These are phyloP conservation scores for Xenopus petersii DNA, from an alignment of 2,797 vertebrate species.

Conservation along the genomic window DNA sequence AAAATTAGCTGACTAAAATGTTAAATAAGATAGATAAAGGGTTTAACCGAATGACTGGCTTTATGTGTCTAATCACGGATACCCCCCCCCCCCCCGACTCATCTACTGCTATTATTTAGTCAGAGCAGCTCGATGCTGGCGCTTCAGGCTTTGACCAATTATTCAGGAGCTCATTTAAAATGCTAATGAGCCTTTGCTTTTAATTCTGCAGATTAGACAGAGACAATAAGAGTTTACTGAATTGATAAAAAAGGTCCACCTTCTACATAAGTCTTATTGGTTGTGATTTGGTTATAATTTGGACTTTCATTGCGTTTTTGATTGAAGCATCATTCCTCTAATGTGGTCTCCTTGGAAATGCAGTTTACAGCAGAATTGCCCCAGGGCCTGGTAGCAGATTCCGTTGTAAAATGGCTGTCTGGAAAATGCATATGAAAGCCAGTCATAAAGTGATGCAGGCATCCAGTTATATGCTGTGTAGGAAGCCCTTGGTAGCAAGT, in stretches of 20 bases:
- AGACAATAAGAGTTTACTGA: slow-evolving; percentile 35
- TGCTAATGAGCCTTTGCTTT: slow-evolving; percentile 51
- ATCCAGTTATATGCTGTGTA: slow-evolving; percentile 53
- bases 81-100: slow-evolving; percentile 16
- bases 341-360: slow-evolving; percentile 57
- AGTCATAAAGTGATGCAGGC: slow-evolving; percentile 54
- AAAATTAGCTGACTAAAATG: no score
- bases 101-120: slow-evolving; percentile 34
- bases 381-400: slow-evolving; percentile 60
- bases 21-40: no score
- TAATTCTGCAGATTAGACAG: slow-evolving; percentile 47
- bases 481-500: slow-evolving; percentile 57
- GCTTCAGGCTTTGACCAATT: slow-evolving; percentile 38
- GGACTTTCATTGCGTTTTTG: slow-evolving; percentile 59
- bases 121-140: slow-evolving; percentile 25
- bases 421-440: slow-evolving; percentile 60
- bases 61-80: slow-evolving; percentile 19
- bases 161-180: slow-evolving; percentile 50
- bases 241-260: slow-evolving; percentile 39
- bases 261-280: slow-evolving; percentile 43
- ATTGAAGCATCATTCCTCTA: slow-evolving; percentile 58
- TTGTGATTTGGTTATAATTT: slow-evolving; percentile 59
- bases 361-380: slow-evolving; percentile 56
- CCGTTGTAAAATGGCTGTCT: slow-evolving; percentile 57
- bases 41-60: slow-evolving; percentile 5